Percentiles rank a stretch among this genome's conserved stretches.
Evolutionary conservation across 1,140 invertebrate genomes (phyloP).

Genomic region (Propsilocerus akamusi): DNA sequence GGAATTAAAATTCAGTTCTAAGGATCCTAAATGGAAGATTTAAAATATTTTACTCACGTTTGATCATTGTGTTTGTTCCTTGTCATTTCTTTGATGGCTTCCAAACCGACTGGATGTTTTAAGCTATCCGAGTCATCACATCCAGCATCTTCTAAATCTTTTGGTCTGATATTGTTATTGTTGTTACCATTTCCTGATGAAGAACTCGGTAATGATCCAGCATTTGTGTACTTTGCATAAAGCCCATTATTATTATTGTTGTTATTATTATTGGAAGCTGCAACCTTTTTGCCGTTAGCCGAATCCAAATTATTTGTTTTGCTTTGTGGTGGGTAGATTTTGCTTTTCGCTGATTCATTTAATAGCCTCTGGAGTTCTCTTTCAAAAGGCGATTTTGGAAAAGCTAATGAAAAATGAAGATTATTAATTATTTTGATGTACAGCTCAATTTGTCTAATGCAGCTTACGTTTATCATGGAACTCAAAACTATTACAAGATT

Average conservation of each 20-base stretch:
- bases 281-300: not conserved
- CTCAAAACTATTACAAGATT: slow-evolving; percentile 42
- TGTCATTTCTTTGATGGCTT: slow-evolving; percentile 24
- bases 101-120: slow-evolving; percentile 22
- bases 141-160: not conserved
- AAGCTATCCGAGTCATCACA: not conserved
- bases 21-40: not conserved
- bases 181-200: not conserved
- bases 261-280: slow-evolving; percentile 14
- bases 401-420: not conserved
- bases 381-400: slow-evolving; percentile 38
- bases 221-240: slow-evolving; percentile 7
- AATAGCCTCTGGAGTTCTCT: slow-evolving; percentile 52
- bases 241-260: slow-evolving; percentile 16
- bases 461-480: slow-evolving; percentile 18
- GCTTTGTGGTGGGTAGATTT: not conserved
- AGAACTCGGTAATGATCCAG: not conserved
- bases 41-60: slow-evolving; percentile 19
- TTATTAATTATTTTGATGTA: too few species aligned
- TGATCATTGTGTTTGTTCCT: slow-evolving; percentile 23
- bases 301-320: slow-evolving; percentile 3
- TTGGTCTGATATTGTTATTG: not conserved
- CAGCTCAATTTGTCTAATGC: slow-evolving; percentile 11
- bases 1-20: not conserved
- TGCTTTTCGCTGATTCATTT: slow-evolving; percentile 30